Base-by-base conservation (phyloP, 2,113 vertebrate genomes). In the Brachirus orientalis region DNA sequence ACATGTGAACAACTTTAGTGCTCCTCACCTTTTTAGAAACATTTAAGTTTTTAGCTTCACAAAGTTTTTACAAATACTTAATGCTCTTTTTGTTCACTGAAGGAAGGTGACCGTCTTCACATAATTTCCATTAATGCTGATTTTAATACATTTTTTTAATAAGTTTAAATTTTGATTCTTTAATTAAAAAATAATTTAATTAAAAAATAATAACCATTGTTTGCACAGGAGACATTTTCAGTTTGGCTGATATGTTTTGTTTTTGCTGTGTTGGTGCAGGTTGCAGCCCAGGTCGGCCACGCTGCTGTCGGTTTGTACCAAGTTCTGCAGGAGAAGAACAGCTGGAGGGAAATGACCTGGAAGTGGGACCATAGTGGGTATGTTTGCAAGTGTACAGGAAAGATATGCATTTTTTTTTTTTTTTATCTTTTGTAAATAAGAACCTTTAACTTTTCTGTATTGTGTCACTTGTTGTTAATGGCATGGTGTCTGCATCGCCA, bases 341-440 rank as follows among this genome's bases (percentile, higher is more conserved):
- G 89, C 73, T 93, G 91, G 90, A 84, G 92, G 70, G 93, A 94
- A 82, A 92, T 94, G 89, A 86, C 91, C 48, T 91, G 90, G 88
- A 94, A 92, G 66, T 95, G 94, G 94, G 93, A 94, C 77, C 90
- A 93, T 55, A 90, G 90, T 51, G 93, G 94, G 94, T 95, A 90
- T 90, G 45, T 33, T 48, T 18, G 22, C 9, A 7, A 14, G 35
- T 28, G 28, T 28, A 28, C 28, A 28, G 28, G 28, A 28, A 28
- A 18, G 8, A 55, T 10, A 4, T 6, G 12, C 18, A 20, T 19
- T 28, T 6, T 28, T 28, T 28, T 28, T 5, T 28, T 28, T 28
- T 28, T 28, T 5, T 28, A 3, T 28, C 28, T 28, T 28, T 3
- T 28, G 28, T 28, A 28, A 28, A 28, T 4, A 28, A 28, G 3